These are phyloP conservation scores for Corapipo altera DNA, from an alignment of 2,113 vertebrate genomes.

Conservation along the genomic window DNA sequence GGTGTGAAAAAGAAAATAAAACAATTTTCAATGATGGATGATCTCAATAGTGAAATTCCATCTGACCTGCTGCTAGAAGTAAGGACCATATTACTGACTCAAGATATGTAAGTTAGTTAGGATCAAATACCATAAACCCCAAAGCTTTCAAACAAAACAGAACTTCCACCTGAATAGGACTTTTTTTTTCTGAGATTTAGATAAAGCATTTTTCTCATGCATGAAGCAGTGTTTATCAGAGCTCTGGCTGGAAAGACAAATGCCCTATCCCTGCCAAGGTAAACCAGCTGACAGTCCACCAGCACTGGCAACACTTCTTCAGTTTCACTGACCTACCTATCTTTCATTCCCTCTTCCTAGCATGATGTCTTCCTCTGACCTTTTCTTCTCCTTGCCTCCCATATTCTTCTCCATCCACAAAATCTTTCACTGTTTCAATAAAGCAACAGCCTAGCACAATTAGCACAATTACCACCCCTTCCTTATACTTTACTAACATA, in stretches of 20 bases:
- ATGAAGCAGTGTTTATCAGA: neutral
- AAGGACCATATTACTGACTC: neutral
- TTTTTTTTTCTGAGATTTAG: neutral
- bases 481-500: neutral
- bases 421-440: neutral
- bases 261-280: neutral
- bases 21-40: neutral
- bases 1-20: constrained; percentile 17
- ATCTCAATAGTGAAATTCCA: neutral
- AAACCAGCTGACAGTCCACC: neutral
- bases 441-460: neutral
- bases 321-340: neutral
- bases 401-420: neutral
- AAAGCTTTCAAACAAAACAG: neutral
- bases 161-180: neutral
- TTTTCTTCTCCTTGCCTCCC: neutral
- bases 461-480: neutral
- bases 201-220: neutral
- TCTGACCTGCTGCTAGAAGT: neutral
- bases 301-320: neutral
- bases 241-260: neutral
- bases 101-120: neutral
- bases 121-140: neutral
- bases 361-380: neutral
- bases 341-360: neutral